phyloP scores from a whole-genome alignment of 1,140 invertebrate genomes.

The Tetranychus urticae region DNA sequence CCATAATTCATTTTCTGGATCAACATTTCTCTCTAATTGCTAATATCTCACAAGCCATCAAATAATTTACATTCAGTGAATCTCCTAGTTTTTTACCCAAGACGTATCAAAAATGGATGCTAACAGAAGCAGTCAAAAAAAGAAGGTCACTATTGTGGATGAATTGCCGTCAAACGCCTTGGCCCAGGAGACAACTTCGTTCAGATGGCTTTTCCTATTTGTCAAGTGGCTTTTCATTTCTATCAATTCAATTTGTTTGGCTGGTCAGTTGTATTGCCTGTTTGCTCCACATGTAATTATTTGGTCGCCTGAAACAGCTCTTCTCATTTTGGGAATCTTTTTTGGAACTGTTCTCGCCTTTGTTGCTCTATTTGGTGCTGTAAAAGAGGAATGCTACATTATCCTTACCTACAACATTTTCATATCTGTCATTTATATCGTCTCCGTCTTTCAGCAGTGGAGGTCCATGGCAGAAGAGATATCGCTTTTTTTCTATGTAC shows the following conservation, averaged over 20 bases:
- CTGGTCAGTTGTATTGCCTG: background rate
- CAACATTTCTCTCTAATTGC: no score
- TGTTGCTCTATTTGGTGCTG: background rate
- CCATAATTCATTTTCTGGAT: no score
- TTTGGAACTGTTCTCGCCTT: background rate
- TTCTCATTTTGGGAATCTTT: background rate
- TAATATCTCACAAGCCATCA: no score
- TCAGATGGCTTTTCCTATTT: background rate
- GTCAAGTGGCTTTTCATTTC: background rate
- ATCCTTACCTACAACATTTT: background rate
- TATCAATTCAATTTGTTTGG: background rate
- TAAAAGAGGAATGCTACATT: conserved; percentile 1
- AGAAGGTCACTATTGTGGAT: no score
- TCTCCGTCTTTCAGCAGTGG: background rate
- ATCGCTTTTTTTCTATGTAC: background rate
- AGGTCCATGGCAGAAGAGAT: background rate
- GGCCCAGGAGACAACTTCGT: background rate
- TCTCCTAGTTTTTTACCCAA: no score
- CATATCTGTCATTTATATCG: background rate
- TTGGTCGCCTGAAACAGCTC: background rate
- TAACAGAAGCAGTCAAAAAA: no score
- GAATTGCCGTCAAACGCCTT: no score
- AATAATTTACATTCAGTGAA: no score
- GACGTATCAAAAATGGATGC: no score
- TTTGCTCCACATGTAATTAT: background rate